Evolutionary conservation across 2,888 invertebrate genomes (phyloP).

Genomic region (Cephus nigrinus): DNA sequence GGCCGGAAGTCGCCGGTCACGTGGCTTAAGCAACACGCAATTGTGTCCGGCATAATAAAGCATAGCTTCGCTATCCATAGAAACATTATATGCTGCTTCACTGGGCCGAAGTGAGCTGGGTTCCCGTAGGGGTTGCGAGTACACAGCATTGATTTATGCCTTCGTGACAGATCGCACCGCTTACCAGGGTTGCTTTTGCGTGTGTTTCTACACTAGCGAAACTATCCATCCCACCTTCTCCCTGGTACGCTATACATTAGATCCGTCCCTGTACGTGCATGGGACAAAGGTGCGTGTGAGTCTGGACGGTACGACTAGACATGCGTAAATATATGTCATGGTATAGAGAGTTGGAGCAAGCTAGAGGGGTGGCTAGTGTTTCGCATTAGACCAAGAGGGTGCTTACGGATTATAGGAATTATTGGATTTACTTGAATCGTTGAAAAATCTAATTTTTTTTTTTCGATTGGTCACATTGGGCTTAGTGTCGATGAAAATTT

Average conservation of each 20-base stretch:
- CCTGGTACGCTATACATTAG: not conserved
- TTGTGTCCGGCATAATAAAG: slow-evolving; percentile 66
- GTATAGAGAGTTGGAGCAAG: not conserved
- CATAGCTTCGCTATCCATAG: slow-evolving; percentile 44
- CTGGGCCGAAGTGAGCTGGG: slow-evolving; percentile 37
- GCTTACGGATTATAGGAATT: slow-evolving; percentile 29
- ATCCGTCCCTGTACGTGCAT: not conserved
- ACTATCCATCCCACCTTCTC: not conserved
- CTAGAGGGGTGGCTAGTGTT: slow-evolving; percentile 5
- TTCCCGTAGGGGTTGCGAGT: slow-evolving; percentile 35
- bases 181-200: not conserved
- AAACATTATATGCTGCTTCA: slow-evolving; percentile 30
- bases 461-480: not conserved
- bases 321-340: not conserved
- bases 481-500: not conserved
- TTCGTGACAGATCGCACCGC: slow-evolving; percentile 53
- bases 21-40: slow-evolving; percentile 66
- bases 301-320: not conserved
- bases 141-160: slow-evolving; percentile 56
- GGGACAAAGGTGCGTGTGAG: not conserved
- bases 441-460: not conserved
- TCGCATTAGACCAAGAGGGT: slow-evolving; percentile 21
- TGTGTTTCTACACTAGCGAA: not conserved
- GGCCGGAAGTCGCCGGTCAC: slow-evolving; percentile 66
- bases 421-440: slow-evolving; percentile 18